Conservation (phyloP, 2,888 invertebrate species). For the Cosmorhoe ocellata region DNA sequence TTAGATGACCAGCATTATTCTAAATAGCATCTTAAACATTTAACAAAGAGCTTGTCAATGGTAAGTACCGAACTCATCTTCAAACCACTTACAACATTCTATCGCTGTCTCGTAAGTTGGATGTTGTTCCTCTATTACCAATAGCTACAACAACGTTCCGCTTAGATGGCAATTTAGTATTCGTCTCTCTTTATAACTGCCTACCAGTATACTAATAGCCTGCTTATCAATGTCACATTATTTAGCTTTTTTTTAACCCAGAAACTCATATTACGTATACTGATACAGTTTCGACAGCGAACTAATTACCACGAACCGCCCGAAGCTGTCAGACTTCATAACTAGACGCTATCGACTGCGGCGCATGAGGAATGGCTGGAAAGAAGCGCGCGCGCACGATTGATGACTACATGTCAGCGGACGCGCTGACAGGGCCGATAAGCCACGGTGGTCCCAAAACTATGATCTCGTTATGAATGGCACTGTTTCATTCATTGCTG, state of each 20-base stretch:
- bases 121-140: no score
- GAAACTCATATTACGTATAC: conserved; percentile 4
- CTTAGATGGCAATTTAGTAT: no score
- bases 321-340: conserved; percentile 36
- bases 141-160: no score
- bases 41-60: no score
- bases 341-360: conserved; percentile 29
- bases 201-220: no score
- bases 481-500: conserved; percentile 39
- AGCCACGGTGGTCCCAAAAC: conserved; percentile 57
- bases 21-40: conserved; percentile 37
- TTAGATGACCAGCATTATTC: conserved; percentile 63
- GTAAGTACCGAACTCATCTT: no score
- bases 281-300: conserved; percentile 13
- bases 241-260: not conserved
- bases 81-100: no score
- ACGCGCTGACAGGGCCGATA: conserved; percentile 47
- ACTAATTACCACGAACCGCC: conserved; percentile 42
- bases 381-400: conserved; percentile 51
- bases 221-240: not conserved
- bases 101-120: no score
- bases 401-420: conserved; percentile 56
- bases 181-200: no score
- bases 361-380: conserved; percentile 48
- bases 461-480: conserved; percentile 50